Conservation (phyloP, 2,888 invertebrate species). For the Pyrrhosoma nymphula region DNA sequence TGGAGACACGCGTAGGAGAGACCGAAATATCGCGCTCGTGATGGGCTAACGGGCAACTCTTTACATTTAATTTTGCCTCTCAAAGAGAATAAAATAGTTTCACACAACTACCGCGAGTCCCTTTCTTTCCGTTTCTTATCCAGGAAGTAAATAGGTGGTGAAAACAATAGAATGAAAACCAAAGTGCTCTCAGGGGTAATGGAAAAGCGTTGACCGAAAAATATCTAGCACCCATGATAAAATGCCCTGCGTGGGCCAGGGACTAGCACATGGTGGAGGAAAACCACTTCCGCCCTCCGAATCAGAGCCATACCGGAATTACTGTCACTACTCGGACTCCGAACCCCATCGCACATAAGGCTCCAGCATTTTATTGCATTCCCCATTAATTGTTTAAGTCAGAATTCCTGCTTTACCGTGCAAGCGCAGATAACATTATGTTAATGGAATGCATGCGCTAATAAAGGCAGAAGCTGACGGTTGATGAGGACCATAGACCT, state of each 20-base stretch:
- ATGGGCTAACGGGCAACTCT: not conserved
- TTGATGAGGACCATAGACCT: too few relatives aligned
- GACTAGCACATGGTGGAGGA: not conserved
- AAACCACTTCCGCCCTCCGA: too few relatives aligned
- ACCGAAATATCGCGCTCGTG: not conserved
- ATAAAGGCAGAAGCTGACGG: too few relatives aligned
- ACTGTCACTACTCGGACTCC: too few relatives aligned
- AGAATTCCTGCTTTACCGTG: too few relatives aligned
- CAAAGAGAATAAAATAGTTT: not conserved
- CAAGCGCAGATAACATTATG: too few relatives aligned
- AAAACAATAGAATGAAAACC: not conserved
- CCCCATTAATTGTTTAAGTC: too few relatives aligned
- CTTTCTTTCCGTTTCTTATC: not conserved
- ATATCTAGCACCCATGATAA: not conserved
- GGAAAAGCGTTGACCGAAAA: not conserved
- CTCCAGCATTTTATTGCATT: too few relatives aligned
- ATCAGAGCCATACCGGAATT: too few relatives aligned
- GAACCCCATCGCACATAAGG: too few relatives aligned
- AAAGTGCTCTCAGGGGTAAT: not conserved
- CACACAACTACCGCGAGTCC: not conserved
- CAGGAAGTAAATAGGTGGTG: not conserved
- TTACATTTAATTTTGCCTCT: conserved; percentile 6
- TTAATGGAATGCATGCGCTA: too few relatives aligned
- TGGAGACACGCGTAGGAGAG: not conserved
- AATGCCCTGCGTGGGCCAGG: not conserved